These are phyloP conservation scores for Pteronotus mesoamericanus DNA, from an alignment of 2,797 vertebrate species.

Conservation along the genomic window DNA sequence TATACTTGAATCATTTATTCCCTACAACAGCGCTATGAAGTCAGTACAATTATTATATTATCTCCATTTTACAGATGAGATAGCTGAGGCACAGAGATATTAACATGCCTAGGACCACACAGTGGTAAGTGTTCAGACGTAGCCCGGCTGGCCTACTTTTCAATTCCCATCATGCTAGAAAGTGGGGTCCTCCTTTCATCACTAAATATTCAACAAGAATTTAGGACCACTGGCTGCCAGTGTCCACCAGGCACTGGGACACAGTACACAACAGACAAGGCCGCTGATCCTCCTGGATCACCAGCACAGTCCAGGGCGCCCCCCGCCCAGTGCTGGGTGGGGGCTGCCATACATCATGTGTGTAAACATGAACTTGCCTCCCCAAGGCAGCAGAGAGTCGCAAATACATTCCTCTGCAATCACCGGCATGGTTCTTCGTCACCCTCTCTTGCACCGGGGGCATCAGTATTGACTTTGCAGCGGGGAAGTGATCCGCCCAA, in stretches of 20 bases:
- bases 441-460: not conserved
- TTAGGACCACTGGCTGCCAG: not conserved
- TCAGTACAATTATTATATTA: not conserved
- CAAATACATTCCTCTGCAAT: not conserved
- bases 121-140: not conserved
- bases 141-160: not conserved
- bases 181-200: not conserved
- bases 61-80: not conserved
- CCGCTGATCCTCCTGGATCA: not conserved
- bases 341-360: too few relatives aligned
- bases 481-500: not conserved
- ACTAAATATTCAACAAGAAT: not conserved
- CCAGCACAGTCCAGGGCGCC: not conserved
- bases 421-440: not conserved
- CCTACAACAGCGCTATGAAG: not conserved
- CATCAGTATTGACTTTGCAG: not conserved
- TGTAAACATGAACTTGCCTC: not conserved
- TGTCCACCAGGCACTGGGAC: accelerated
- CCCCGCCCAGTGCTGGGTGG: not conserved
- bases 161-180: not conserved
- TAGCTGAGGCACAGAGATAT: not conserved
- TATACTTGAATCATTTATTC: not conserved
- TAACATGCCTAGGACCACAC: not conserved
- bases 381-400: not conserved
- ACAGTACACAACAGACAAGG: not conserved